phyloP scores from a whole-genome alignment of 2,888 invertebrate species.

The Parasteatoda lunata region DNA sequence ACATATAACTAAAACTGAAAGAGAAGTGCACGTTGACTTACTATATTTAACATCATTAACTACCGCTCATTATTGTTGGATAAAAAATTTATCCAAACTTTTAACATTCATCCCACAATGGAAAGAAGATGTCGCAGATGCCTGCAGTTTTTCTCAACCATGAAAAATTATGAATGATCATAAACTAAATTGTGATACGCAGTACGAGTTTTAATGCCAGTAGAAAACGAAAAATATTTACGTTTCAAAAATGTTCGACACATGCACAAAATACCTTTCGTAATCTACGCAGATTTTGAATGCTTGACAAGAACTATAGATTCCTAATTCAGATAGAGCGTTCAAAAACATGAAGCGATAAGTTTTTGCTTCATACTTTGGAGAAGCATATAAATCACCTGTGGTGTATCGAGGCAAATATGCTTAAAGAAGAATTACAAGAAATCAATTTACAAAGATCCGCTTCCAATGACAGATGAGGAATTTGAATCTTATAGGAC shows the following conservation, averaged over 20 bases:
- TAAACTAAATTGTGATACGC: background rate
- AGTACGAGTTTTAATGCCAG: constrained; percentile 7
- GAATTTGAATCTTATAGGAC: no score
- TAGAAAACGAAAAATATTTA: background rate
- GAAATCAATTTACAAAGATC: no score
- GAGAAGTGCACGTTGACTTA: background rate
- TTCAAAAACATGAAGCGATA: background rate
- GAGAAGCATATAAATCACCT: no score
- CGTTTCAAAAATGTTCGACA: constrained; percentile 6
- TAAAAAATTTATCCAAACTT: constrained; percentile 25
- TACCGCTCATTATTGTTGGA: constrained; percentile 13
- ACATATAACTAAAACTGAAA: background rate
- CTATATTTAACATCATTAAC: background rate
- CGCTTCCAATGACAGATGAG: no score
- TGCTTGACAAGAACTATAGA: background rate
- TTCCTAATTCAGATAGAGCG: background rate
- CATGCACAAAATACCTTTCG: background rate
- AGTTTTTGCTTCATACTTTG: background rate
- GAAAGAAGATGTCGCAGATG: constrained; percentile 9
- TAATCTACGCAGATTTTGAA: background rate
- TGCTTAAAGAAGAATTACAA: no score
- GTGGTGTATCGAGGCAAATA: no score
- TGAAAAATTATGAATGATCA: background rate
- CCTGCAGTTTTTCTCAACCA: constrained; percentile 11
- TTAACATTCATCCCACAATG: background rate